phyloP scores from a whole-genome alignment of 2,888 invertebrate genomes.

The Temnothorax ravouxi region DNA sequence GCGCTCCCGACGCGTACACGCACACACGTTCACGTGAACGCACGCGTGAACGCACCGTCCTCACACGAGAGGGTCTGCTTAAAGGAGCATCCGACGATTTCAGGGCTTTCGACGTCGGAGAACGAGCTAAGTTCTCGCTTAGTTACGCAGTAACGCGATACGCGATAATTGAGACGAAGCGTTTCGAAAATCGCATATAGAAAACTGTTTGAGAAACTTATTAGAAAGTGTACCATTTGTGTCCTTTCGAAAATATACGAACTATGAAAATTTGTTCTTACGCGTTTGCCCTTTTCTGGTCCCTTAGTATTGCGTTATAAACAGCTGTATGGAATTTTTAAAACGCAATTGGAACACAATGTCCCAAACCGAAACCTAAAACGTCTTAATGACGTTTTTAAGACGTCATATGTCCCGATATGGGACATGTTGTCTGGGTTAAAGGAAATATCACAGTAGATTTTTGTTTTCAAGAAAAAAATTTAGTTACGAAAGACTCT shows the following conservation, averaged over 20 bases:
- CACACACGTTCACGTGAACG: slow-evolving; percentile 12
- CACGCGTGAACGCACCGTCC: slow-evolving; percentile 46
- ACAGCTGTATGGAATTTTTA: neutral
- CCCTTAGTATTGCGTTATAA: neutral
- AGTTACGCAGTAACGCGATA: neutral
- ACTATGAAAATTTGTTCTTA: neutral
- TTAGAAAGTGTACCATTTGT: neutral
- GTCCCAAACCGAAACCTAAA: no score
- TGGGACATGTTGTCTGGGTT: neutral
- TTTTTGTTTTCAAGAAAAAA: neutral
- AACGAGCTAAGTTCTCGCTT: slow-evolving; percentile 7
- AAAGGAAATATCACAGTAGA: neutral
- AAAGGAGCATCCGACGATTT: slow-evolving; percentile 51
- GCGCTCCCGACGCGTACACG: slow-evolving; percentile 18
- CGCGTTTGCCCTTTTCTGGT: neutral
- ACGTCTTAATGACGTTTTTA: no score
- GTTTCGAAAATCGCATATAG: neutral
- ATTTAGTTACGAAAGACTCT: neutral
- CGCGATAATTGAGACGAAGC: neutral
- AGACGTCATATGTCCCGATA: no score
- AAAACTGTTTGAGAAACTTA: neutral
- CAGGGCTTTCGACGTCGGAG: slow-evolving; percentile 26
- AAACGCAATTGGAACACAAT: neutral
- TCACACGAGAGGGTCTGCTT: slow-evolving; percentile 32
- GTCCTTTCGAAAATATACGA: neutral